A percentile compares a stretch with the other conserved stretches of the same genome.
Conservation (phyloP, 1,140 invertebrate species). For the Heliconius melpomene region DNA sequence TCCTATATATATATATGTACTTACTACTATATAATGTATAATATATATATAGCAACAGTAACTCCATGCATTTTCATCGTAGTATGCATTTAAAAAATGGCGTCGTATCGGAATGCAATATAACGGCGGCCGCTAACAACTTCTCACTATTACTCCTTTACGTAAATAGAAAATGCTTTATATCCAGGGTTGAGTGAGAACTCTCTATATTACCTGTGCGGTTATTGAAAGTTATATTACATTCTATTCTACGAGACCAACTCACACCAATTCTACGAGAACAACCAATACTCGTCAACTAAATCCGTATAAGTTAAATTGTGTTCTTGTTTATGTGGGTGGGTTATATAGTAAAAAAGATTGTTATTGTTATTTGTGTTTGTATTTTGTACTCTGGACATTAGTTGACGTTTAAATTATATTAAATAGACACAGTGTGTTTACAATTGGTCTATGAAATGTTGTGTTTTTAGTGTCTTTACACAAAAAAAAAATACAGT, state of each 20-base stretch:
- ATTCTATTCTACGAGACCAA: not conserved
- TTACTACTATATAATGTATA: too few relatives aligned
- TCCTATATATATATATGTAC: too few relatives aligned
- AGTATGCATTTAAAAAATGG: not conserved
- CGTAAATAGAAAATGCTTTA: not conserved
- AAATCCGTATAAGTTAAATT: not conserved
- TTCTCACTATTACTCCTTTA: not conserved
- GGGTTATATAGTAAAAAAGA: too few relatives aligned
- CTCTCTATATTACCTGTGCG: not conserved
- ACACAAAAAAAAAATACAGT: too few relatives aligned
- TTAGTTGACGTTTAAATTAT: too few relatives aligned
- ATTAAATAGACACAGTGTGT: too few relatives aligned
- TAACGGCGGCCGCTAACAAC: not conserved
- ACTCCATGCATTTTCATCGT: not conserved
- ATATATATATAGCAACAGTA: not conserved
- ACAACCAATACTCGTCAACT: not conserved
- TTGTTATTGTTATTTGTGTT: too few relatives aligned
- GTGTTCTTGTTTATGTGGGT: not conserved
- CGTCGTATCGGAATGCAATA: not conserved
- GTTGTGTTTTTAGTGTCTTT: too few relatives aligned
- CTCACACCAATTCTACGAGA: not conserved
- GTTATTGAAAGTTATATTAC: slow-evolving; percentile 10
- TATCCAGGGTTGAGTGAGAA: not conserved
- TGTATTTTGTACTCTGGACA: too few relatives aligned
- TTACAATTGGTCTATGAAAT: too few relatives aligned